Percentiles rank a stretch among this genome's conserved stretches.
phyloP scores from a whole-genome alignment of 2,113 vertebrate species.

The Pterocles burchelli region DNA sequence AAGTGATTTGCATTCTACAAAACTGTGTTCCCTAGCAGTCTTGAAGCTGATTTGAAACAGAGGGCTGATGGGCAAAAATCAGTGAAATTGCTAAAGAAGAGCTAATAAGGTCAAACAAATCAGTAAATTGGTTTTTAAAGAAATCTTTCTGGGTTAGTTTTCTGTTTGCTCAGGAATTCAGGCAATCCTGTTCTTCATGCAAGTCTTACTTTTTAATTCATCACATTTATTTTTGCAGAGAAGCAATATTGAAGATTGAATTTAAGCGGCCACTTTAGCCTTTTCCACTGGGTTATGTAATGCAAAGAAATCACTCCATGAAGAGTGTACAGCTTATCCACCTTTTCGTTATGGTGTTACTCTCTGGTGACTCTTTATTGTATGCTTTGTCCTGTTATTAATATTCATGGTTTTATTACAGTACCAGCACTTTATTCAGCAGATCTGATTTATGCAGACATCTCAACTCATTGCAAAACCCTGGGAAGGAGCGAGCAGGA shows the following conservation, averaged over 20 bases:
- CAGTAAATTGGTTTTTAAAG: not conserved
- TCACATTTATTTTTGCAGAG: constrained; percentile 44
- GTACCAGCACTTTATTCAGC: not conserved
- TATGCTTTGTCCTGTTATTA: constrained; percentile 23
- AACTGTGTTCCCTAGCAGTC: not conserved
- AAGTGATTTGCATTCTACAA: constrained; percentile 1
- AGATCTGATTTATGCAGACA: not conserved
- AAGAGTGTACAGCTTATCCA: constrained; percentile 30
- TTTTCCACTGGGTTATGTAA: constrained; percentile 47
- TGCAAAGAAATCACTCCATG: constrained; percentile 39
- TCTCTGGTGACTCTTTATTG: not conserved
- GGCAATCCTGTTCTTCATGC: constrained; percentile 17
- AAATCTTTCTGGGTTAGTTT: constrained; percentile 25
- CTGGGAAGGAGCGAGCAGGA: not conserved
- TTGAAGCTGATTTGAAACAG: constrained; percentile 12
- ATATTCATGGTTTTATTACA: constrained; percentile 35
- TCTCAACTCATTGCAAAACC: not conserved
- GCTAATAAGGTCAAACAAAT: constrained; percentile 58
- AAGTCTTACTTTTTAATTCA: constrained; percentile 60
- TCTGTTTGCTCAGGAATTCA: constrained; percentile 61
- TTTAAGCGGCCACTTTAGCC: constrained; percentile 49
- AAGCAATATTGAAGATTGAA: constrained; percentile 38
- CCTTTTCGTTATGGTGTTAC: not conserved
- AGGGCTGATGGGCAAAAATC: constrained; percentile 11
- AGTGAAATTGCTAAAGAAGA: not conserved